Evolutionary conservation across 2,113 vertebrate genomes (phyloP), one percentile per base, ranked within the genome.

Genomic region (Hippoglossus stenolepis): DNA sequence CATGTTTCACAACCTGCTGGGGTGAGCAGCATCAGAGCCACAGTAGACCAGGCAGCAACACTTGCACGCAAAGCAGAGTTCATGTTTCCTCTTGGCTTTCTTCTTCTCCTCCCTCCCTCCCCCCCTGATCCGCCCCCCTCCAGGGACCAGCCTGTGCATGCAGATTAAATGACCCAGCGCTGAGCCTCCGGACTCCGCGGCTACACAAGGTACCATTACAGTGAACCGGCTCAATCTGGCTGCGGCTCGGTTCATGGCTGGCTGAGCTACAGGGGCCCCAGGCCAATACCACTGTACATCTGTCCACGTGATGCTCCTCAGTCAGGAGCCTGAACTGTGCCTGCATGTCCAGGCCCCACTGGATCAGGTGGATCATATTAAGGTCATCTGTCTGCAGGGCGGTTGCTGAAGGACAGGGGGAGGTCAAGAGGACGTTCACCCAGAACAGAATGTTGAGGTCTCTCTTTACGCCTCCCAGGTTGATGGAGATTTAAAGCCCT

Each of bases 221-320:
- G 70, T 67, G 58, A 93, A 90, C 94, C 83, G 80, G 93, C 60
- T 89, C 59, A 61, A 88, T 90, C 92, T 59, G 51, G 91, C 67
- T 77, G 1, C 72, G 1, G 47, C 65, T 63, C 0, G 15, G n/a
- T 28, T 63, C 79, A 80, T 43, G 45, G 73, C 70, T 66, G 71
- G 65, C 74, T 69, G 82, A 65, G 3, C 80, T 21, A 0, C 69
- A 28, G 60, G 62, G 13, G 53, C 76, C 63, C 10, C 0, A 35
- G 77, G 82, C n/a, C 26, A 73, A 56, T 45, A 38, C 20, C 18
- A 63, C 71, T 59, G 73, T 73, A 58, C 65, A 70, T 84, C 68
- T 70, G 43, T 82, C 75, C 63, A 38, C 65, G 24, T 20, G 58
- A 75, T 35, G 73, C 80, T 74, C 84, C 62, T 65, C 72, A 23